Evolutionary conservation across 2,797 vertebrate genomes (phyloP), one percentile per base, ranked within the genome.

Genomic region (Poeciliopsis gracilis): DNA sequence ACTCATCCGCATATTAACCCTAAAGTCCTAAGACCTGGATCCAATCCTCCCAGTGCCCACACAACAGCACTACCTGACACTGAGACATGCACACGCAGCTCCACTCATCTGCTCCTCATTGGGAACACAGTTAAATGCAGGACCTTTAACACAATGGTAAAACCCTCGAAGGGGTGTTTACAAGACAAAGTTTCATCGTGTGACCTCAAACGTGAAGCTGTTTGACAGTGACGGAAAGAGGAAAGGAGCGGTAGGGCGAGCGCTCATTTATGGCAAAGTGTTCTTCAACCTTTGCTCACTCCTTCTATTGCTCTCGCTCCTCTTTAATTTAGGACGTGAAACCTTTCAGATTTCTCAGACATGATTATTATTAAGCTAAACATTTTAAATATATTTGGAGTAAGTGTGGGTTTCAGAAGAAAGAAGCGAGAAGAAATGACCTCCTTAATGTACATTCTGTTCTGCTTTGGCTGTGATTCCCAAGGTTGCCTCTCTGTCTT

Each of bases 381-480:
- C 25, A 3, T 43, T 70, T 70, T 46, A 45, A 69, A 45, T 16
- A 3, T 45, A n/a, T 46, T 45, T 70, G 67, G n/a, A 46, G 67
- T 70, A 10, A 16, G 12, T 46, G 67, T n/a, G 25, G 5, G 25
- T 66, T 78, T 70, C 55, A 86, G 57, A 30, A 73, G 75, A 80
- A 90, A 90, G 77, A 78, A 84, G 71, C 63, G 79, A 90, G 80
- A 80, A 84, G 77, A 90, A 10, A 86, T 63, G 74, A 82, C 89
- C 93, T 94, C 87, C 90, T 93, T 95, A 91, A 95, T 95, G 93
- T 95, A 95, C 95, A 95, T 95, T 96, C 95, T 96, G 95, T 94
- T 96, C 96, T 96, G 94, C 92, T 89, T 93, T 93, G 91, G 91
- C 93, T 92, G 92, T 88, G 90, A 94, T 95, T 96, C 95, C 93